phyloP scores from a whole-genome alignment of 2,888 invertebrate species.

The Maniola hyperantus region DNA sequence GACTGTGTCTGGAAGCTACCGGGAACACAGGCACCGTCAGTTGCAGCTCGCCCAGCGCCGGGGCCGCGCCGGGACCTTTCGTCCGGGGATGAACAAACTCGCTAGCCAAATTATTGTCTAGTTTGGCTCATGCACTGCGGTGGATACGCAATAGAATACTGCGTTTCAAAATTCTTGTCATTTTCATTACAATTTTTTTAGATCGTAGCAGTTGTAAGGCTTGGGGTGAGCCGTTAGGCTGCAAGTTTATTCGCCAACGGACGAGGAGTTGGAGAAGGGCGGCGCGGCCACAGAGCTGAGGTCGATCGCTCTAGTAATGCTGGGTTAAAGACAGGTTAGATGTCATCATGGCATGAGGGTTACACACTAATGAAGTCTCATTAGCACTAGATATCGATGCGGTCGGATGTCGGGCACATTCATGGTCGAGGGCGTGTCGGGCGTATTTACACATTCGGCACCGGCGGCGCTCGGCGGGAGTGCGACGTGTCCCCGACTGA shows the following conservation, averaged over 20 bases:
- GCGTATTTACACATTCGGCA: slow-evolving; percentile 53
- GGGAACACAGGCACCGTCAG: slow-evolving; percentile 76
- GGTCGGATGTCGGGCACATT: slow-evolving; percentile 43
- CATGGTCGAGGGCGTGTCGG: slow-evolving; percentile 43
- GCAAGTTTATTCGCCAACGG: slow-evolving; percentile 3
- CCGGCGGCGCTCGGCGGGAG: slow-evolving; percentile 43
- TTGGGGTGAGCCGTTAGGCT: background rate
- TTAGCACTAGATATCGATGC: slow-evolving; percentile 34
- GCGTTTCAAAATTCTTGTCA: background rate
- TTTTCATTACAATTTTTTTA: too few relatives aligned
- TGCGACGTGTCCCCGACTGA: slow-evolving; percentile 51
- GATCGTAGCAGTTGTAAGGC: background rate
- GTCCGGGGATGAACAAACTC: background rate
- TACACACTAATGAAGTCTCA: slow-evolving; percentile 36
- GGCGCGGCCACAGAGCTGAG: slow-evolving; percentile 34
- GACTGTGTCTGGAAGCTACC: slow-evolving; percentile 92
- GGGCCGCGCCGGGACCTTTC: slow-evolving; percentile 35
- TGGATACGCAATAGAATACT: background rate
- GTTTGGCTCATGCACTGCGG: background rate
- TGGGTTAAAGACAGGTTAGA: slow-evolving; percentile 39
- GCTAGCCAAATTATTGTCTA: background rate
- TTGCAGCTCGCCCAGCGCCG: slow-evolving; percentile 41
- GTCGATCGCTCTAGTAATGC: slow-evolving; percentile 33
- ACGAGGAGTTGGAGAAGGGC: slow-evolving; percentile 19
- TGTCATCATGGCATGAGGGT: slow-evolving; percentile 43